These are phyloP conservation scores for Trematomus loennbergii DNA, from an alignment of 2,113 vertebrate species.

Conservation along the genomic window DNA sequence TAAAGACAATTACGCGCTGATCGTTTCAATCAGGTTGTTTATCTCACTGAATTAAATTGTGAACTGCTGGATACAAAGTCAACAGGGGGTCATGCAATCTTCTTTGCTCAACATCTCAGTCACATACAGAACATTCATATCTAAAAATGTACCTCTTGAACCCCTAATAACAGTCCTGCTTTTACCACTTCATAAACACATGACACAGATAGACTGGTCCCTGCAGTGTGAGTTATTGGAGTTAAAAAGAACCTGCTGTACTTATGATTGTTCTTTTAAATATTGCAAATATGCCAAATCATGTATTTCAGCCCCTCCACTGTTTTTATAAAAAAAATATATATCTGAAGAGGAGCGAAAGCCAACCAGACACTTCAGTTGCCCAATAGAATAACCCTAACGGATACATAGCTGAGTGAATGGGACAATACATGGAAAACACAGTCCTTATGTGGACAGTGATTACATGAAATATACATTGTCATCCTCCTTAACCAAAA, in stretches of 20 bases:
- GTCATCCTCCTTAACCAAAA: not conserved
- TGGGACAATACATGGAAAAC: not conserved
- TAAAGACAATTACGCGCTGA: constrained; percentile 31
- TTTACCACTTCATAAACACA: constrained; percentile 6
- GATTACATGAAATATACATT: not conserved
- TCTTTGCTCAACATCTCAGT: not conserved
- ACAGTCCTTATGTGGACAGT: not conserved
- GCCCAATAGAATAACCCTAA: not conserved
- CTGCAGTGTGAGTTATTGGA: constrained; percentile 9
- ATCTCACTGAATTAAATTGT: constrained; percentile 26
- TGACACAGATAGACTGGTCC: constrained; percentile 18
- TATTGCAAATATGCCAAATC: constrained; percentile 19
- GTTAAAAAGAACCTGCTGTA: constrained; percentile 17
- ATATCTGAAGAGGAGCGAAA: not conserved
- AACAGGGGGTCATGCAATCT: constrained; percentile 13
- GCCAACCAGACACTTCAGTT: not conserved
- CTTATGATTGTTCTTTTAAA: constrained; percentile 4
- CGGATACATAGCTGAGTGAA: not conserved
- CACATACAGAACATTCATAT: not conserved
- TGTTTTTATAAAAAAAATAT: too few relatives aligned
- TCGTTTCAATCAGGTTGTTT: constrained; percentile 31
- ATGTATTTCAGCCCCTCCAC: too few relatives aligned
- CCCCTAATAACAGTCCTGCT: constrained; percentile 34
- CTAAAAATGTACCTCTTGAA: not conserved
- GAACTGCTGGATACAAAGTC: constrained; percentile 22